Percentiles rank a stretch among this genome's conserved stretches.
phyloP scores from a whole-genome alignment of 2,888 invertebrate species.

The Athrips mouffetella region DNA sequence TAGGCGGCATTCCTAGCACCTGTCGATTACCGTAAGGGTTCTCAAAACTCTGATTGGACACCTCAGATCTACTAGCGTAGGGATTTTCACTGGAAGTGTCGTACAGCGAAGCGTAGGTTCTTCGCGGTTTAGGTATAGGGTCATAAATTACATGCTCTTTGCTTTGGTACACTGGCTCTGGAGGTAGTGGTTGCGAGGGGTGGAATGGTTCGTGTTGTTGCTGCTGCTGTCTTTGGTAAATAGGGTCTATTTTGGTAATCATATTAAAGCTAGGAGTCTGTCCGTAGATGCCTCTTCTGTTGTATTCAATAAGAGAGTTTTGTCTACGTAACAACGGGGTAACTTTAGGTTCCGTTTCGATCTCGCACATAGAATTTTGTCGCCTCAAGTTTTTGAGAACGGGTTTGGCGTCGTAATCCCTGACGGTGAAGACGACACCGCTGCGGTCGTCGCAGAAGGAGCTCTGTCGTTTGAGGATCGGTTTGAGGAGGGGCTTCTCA shows the following conservation, averaged over 20 bases:
- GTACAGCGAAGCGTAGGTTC: constrained; percentile 69
- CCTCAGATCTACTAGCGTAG: constrained; percentile 62
- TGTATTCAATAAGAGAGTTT: constrained; percentile 74
- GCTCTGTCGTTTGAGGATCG: constrained; percentile 71
- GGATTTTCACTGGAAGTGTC: constrained; percentile 70
- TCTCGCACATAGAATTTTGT: constrained; percentile 75
- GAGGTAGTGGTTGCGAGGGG: constrained; percentile 73
- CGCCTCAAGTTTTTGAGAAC: constrained; percentile 58
- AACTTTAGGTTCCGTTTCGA: constrained; percentile 77
- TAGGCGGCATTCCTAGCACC: constrained; percentile 59
- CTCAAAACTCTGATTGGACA: constrained; percentile 65
- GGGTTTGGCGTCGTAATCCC: constrained; percentile 69
- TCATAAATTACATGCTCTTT: constrained; percentile 72
- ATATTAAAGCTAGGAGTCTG: constrained; percentile 71
- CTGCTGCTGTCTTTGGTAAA: constrained; percentile 76
- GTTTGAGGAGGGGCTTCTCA: constrained; percentile 67
- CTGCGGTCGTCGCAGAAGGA: constrained; percentile 73
- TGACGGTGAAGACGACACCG: constrained; percentile 65
- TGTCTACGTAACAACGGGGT: constrained; percentile 74
- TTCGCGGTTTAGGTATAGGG: constrained; percentile 72
- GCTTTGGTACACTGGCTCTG: constrained; percentile 74
- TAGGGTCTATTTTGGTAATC: constrained; percentile 77
- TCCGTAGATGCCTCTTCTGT: constrained; percentile 68
- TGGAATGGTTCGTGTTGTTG: constrained; percentile 72
- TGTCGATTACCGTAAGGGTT: constrained; percentile 65